Evolutionary conservation across 2,113 vertebrate genomes (phyloP).

Genomic region (Corynorhinus townsendii): DNA sequence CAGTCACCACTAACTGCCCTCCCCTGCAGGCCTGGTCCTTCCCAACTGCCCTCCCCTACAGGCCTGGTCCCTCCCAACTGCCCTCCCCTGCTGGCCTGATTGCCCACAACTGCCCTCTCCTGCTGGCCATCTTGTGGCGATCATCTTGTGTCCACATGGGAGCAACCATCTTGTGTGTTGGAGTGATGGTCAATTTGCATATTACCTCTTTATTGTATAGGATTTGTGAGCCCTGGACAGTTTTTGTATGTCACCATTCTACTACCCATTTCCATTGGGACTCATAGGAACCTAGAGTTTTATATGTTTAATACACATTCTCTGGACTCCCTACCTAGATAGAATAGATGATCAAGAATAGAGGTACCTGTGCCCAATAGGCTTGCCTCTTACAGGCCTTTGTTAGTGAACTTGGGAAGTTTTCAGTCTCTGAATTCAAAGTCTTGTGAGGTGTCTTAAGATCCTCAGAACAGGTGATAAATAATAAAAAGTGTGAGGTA

Average conservation of each 20-base stretch:
- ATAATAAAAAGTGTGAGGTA: neutral
- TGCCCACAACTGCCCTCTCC: no score
- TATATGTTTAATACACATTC: neutral
- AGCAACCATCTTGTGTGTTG: no score
- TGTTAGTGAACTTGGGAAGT: neutral
- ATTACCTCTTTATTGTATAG: no score
- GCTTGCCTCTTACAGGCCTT: neutral
- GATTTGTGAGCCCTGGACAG: neutral
- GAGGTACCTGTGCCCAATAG: neutral
- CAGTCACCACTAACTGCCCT: no score
- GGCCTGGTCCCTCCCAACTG: no score
- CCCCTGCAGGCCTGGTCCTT: no score
- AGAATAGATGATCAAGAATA: neutral
- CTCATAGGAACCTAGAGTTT: neutral
- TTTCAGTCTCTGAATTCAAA: neutral
- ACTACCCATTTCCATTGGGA: neutral
- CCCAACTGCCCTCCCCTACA: no score
- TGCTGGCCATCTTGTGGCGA: no score
- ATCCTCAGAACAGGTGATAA: slow-evolving; percentile 22
- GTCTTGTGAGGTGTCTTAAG: neutral
- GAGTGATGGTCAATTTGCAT: no score
- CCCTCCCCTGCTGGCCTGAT: no score
- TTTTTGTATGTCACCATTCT: slow-evolving; percentile 17
- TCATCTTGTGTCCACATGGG: no score
- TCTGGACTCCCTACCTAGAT: neutral